phyloP scores from a whole-genome alignment of 1,140 invertebrate genomes.

The Bacillus rossius region DNA sequence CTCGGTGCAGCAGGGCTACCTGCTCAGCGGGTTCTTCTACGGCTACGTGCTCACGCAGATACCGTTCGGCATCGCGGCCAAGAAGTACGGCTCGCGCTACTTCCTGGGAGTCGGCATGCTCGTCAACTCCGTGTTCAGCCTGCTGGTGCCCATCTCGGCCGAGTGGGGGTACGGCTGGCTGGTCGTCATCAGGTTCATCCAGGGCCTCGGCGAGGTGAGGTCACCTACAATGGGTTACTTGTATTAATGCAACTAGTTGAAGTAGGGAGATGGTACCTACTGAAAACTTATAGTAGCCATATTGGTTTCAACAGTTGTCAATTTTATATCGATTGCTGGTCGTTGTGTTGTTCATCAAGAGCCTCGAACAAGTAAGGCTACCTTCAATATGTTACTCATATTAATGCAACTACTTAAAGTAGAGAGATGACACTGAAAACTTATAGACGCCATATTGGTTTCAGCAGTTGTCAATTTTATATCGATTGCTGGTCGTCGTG shows the following conservation, averaged over 20 bases:
- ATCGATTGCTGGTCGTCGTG: too few species aligned
- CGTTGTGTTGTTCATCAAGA: too few species aligned
- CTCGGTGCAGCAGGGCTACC: conserved; percentile 51
- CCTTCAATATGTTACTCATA: too few species aligned
- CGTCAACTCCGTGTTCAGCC: conserved; percentile 45
- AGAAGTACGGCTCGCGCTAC: conserved; percentile 50
- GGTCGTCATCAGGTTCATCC: conserved; percentile 42
- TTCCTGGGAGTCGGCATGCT: conserved; percentile 45
- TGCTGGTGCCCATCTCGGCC: conserved; percentile 39
- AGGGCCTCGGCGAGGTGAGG: conserved; percentile 48
- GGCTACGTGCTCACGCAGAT: conserved; percentile 54
- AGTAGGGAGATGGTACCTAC: background rate
- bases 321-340: background rate
- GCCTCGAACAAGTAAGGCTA: too few species aligned
- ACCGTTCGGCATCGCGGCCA: conserved; percentile 49
- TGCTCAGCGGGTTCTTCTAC: conserved; percentile 52
- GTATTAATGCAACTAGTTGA: too few species aligned
- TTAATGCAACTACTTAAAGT: too few species aligned
- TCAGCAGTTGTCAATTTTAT: background rate
- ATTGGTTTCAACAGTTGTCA: background rate
- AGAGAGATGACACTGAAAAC: too few species aligned
- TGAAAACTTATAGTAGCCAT: too few species aligned
- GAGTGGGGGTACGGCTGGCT: conserved; percentile 32
- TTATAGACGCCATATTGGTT: background rate
- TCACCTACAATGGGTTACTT: too few species aligned